phyloP scores from a whole-genome alignment of 2,113 vertebrate species.

The Tupaia tana region DNA sequence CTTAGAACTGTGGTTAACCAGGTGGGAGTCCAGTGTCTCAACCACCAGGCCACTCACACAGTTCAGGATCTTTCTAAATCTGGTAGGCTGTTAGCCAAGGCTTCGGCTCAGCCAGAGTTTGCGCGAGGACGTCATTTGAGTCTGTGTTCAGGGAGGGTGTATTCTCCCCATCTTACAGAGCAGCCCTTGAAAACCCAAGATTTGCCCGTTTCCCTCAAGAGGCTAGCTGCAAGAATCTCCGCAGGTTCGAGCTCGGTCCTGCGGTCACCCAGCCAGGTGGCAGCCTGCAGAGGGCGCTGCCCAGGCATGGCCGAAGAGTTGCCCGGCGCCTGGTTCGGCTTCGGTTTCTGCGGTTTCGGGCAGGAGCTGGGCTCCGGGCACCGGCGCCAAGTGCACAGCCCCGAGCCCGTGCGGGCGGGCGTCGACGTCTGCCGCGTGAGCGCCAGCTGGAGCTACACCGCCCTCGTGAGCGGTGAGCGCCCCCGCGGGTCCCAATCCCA shows the following conservation, averaged over 20 bases:
- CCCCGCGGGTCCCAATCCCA: rapidly evolving
- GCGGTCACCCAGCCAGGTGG: background rate
- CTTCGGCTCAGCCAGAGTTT: background rate
- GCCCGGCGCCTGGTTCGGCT: constrained; percentile 87
- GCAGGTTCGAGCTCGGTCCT: background rate
- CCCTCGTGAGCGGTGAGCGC: constrained; percentile 79
- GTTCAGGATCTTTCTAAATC: background rate
- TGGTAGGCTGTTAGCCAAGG: background rate
- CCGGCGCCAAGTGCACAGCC: background rate
- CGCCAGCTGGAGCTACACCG: constrained; percentile 86
- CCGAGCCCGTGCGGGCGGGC: constrained; percentile 51
- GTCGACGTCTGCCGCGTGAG: constrained; percentile 60
- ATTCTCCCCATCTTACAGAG: background rate
- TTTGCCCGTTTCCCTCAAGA: too few relatives aligned
- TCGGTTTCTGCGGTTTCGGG: constrained; percentile 91
- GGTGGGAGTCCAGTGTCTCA: background rate
- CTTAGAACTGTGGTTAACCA: too few relatives aligned
- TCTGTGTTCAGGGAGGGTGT: background rate
- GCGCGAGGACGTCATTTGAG: background rate
- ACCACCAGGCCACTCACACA: background rate
- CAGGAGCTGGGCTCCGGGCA: constrained; percentile 79
- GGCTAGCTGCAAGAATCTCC: background rate
- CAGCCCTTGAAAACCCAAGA: background rate
- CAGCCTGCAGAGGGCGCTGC: background rate
- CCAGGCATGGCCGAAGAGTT: constrained; percentile 11